These are phyloP conservation scores for Laticauda laticaudata DNA, from an alignment of 2,113 vertebrate genomes.

Conservation along the genomic window DNA sequence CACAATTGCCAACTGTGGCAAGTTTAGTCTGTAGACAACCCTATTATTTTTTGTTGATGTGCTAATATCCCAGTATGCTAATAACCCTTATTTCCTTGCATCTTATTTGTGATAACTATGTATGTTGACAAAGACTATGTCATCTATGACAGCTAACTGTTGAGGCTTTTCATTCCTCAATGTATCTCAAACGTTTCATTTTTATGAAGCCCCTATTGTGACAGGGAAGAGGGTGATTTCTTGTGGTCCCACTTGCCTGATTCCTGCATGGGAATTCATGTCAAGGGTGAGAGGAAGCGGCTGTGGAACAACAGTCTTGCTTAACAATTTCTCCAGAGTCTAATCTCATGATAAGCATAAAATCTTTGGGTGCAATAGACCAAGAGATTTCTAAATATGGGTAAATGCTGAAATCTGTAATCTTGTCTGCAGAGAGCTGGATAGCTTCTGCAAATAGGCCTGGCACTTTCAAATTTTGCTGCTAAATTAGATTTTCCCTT, in stretches of 20 bases:
- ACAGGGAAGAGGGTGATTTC: too few relatives aligned
- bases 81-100: not conserved
- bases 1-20: not conserved
- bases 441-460: not conserved
- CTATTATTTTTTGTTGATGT: not conserved
- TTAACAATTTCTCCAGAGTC: not conserved
- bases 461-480: not conserved
- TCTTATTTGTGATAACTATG: too few relatives aligned
- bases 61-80: not conserved
- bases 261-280: not conserved
- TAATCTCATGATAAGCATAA: not conserved
- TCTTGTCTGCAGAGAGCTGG: not conserved
- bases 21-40: not conserved
- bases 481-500: not conserved
- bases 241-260: not conserved
- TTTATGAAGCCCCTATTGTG: not conserved
- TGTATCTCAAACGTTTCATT: not conserved
- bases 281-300: not conserved
- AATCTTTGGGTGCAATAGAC: not conserved
- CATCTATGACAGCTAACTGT: not conserved
- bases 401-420: not conserved
- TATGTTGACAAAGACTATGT: not conserved
- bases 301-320: not conserved
- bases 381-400: not conserved
- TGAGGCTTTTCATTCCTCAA: not conserved